These are phyloP conservation scores for Elgaria multicarinata DNA, from an alignment of 2,113 vertebrate species.

Conservation along the genomic window DNA sequence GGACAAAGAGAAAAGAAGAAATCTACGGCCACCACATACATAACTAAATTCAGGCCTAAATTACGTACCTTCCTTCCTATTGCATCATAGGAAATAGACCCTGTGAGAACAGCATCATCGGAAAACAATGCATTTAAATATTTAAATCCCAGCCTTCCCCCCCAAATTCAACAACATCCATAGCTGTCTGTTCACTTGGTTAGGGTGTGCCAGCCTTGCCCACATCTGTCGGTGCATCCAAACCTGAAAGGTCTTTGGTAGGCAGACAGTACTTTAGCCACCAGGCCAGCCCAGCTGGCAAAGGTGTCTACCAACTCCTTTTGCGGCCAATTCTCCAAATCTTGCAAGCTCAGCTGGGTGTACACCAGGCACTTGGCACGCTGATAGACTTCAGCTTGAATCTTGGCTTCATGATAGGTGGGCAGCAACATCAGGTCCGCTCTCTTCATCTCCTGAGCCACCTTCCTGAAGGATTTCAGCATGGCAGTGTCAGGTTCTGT, in stretches of 20 bases:
- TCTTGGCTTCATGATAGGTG: conserved; percentile 66
- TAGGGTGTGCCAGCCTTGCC: neutral
- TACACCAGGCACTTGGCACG: conserved; percentile 60
- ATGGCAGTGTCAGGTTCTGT: no score
- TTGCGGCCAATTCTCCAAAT: conserved; percentile 67
- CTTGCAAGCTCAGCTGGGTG: conserved; percentile 55
- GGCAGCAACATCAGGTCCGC: conserved; percentile 41
- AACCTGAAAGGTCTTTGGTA: neutral
- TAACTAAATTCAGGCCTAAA: neutral
- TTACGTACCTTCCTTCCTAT: neutral
- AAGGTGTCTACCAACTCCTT: conserved; percentile 72
- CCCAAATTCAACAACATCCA: neutral
- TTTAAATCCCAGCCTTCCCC: neutral
- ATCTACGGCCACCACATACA: neutral
- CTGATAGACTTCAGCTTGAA: conserved; percentile 62
- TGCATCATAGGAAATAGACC: neutral
- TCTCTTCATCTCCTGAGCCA: conserved; percentile 25
- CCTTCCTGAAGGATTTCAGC: conserved; percentile 58
- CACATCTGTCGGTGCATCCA: neutral
- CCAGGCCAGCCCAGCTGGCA: conserved; percentile 28
- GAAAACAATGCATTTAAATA: neutral
- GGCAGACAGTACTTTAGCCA: no score
- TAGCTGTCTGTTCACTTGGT: neutral
- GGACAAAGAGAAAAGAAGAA: no score
- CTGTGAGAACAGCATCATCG: neutral